Evolutionary conservation across 1,140 invertebrate genomes (phyloP).

Genomic region (Thaumetopoea pityocampa): DNA sequence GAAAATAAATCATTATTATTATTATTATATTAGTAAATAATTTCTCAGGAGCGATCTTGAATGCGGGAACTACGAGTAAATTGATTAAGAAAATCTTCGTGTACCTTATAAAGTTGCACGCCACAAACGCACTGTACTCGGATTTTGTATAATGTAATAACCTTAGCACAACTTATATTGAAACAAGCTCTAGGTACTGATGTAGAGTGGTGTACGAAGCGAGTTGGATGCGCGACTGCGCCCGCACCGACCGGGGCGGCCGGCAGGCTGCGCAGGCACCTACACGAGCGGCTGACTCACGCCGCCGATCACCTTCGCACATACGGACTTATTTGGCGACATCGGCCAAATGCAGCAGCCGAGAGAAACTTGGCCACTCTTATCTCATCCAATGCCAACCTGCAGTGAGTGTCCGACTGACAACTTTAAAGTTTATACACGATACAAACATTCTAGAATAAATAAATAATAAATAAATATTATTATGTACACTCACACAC

Average conservation of each 20-base stretch:
- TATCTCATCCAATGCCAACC: constrained; percentile 43
- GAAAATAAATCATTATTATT: too few relatives aligned
- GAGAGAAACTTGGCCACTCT: constrained; percentile 26
- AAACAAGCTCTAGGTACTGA: constrained; percentile 26
- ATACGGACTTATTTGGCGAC: constrained; percentile 70
- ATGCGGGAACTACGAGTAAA: too few relatives aligned
- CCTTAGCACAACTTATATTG: constrained; percentile 24
- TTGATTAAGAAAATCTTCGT: constrained; percentile 1
- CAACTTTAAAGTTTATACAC: constrained; percentile 10
- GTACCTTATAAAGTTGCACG: neutral
- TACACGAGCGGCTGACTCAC: constrained; percentile 54
- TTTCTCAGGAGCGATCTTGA: too few relatives aligned
- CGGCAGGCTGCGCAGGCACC: constrained; percentile 49
- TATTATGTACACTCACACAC: too few relatives aligned
- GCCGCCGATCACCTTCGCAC: constrained; percentile 56
- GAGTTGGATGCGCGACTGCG: constrained; percentile 47
- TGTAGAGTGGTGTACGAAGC: constrained; percentile 24
- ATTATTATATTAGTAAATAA: too few relatives aligned
- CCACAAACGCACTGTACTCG: constrained; percentile 13
- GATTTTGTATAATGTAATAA: constrained; percentile 19
- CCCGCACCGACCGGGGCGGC: constrained; percentile 18
- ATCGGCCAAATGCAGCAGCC: constrained; percentile 40
- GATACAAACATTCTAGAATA: neutral
- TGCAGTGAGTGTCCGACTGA: constrained; percentile 22
- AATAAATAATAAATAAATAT: too few relatives aligned